A percentile compares a stretch with the other conserved stretches of the same genome.
Evolutionary conservation across 2,888 invertebrate genomes (phyloP).

Genomic region (Nemotelus pantherinus): DNA sequence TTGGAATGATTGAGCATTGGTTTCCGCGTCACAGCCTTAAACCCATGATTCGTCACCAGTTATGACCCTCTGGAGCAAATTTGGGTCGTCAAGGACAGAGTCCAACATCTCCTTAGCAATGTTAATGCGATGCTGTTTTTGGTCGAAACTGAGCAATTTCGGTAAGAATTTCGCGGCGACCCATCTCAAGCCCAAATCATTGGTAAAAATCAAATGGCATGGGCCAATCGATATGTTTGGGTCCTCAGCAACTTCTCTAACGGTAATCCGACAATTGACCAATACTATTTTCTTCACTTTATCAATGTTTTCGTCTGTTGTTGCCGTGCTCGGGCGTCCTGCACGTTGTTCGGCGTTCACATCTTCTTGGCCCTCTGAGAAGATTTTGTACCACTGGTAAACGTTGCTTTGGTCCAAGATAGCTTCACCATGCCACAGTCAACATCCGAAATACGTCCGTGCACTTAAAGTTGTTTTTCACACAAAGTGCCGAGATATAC

Average conservation of each 20-base stretch:
- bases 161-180: background rate
- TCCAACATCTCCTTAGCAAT: background rate
- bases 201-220: background rate
- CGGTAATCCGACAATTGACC: slow-evolving; percentile 32
- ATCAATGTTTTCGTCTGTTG: slow-evolving; percentile 34
- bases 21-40: background rate
- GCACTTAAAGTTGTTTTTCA: slow-evolving; percentile 12
- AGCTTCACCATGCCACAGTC: background rate
- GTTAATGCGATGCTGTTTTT: background rate
- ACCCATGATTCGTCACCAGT: background rate
- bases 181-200: background rate
- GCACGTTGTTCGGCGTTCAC: background rate
- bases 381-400: background rate
- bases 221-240: slow-evolving; percentile 18
- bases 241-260: slow-evolving; percentile 28
- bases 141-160: background rate
- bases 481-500: background rate
- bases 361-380: slow-evolving; percentile 7
- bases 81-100: too few relatives aligned
- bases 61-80: too few relatives aligned
- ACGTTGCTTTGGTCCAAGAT: background rate
- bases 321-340: background rate
- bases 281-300: slow-evolving; percentile 35
- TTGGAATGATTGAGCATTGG: too few relatives aligned
- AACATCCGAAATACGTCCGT: background rate